A percentile compares a stretch with the other conserved stretches of the same genome.
phyloP scores from a whole-genome alignment of 2,113 vertebrate species.

The Nettapus auritus region DNA sequence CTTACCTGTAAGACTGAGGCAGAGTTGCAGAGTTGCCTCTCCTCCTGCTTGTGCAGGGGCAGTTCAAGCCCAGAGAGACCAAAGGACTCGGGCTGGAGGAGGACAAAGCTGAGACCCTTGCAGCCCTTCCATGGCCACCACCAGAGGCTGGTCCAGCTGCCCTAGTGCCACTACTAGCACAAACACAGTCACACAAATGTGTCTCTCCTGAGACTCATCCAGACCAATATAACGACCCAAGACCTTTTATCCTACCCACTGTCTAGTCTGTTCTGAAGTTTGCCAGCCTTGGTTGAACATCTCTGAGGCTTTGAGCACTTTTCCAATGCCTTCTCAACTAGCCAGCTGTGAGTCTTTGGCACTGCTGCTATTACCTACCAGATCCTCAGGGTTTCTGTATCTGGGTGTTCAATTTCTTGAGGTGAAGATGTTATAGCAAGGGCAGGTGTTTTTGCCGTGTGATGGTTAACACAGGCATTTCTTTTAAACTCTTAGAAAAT shows the following conservation, averaged over 20 bases:
- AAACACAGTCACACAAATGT: no score
- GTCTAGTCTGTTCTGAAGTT: neutral
- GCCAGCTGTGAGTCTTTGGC: neutral
- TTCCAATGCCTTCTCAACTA: neutral
- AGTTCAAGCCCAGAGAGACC: neutral
- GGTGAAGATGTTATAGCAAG: neutral
- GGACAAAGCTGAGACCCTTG: neutral
- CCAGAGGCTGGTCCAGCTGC: neutral
- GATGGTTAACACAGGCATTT: neutral
- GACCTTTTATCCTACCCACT: neutral
- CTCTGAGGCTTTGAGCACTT: neutral
- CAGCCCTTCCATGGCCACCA: neutral
- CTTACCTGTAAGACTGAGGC: neutral
- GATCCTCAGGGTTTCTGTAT: neutral
- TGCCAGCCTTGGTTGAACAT: neutral
- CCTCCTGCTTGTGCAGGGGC: neutral
- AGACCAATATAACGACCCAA: neutral
- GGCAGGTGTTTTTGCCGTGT: neutral
- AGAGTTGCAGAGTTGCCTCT: neutral
- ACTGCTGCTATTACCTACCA: neutral
- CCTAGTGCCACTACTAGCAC: neutral
- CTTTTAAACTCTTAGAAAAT: neutral
- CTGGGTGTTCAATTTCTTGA: neutral
- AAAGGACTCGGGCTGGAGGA: neutral
- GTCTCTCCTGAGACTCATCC: neutral